phyloP scores from a whole-genome alignment of 2,797 vertebrate species.

The Rhinophrynus dorsalis region DNA sequence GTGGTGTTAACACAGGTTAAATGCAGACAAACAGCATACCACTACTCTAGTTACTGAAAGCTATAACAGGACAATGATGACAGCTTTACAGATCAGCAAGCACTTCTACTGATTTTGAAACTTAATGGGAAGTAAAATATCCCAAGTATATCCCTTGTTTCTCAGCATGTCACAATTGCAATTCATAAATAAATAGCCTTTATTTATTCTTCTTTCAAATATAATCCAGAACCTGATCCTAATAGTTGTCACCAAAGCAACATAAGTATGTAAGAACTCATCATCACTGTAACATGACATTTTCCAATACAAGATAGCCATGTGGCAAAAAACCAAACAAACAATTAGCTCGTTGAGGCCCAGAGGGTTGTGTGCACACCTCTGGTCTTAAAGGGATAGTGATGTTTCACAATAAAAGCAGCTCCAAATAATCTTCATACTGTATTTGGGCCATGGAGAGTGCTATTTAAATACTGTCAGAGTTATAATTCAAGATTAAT shows the following conservation, averaged over 20 bases:
- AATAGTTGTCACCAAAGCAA: slow-evolving; percentile 7
- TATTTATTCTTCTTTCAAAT: slow-evolving; percentile 27
- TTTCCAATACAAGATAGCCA: no score
- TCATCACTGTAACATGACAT: no score
- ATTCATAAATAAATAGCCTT: slow-evolving; percentile 25
- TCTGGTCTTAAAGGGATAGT: no score
- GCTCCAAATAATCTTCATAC: no score
- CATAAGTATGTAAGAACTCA: slow-evolving; percentile 1
- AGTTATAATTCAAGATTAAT: no score
- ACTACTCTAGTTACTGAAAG: background rate
- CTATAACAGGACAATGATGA: background rate
- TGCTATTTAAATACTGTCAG: no score
- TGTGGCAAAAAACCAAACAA: no score
- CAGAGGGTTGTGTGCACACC: no score
- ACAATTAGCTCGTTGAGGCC: no score
- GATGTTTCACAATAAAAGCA: no score
- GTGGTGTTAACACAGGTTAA: slow-evolving; percentile 29
- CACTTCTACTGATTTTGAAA: background rate
- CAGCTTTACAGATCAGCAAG: slow-evolving; percentile 2
- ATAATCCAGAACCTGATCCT: slow-evolving; percentile 23
- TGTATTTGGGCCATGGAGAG: no score
- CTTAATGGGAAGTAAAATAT: slow-evolving; percentile 15
- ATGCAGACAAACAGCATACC: slow-evolving; percentile 21
- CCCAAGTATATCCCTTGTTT: slow-evolving; percentile 31
- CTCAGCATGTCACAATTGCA: background rate